phyloP scores from a whole-genome alignment of 2,888 invertebrate species.

The Temnothorax rugatulus region DNA sequence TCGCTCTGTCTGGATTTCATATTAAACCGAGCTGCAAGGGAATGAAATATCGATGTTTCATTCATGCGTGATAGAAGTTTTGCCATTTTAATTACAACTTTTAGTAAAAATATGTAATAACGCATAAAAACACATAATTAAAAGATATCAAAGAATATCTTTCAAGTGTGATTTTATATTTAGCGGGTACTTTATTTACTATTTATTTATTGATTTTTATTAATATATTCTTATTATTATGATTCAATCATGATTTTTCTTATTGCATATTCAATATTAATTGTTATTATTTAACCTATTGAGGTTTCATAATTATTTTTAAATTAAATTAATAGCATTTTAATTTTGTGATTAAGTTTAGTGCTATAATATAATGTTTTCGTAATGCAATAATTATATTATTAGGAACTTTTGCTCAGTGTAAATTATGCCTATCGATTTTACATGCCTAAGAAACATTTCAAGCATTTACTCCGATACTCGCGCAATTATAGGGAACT shows the following conservation, averaged over 20 bases:
- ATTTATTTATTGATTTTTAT: not conserved
- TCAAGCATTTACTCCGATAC: not conserved
- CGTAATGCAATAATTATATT: not conserved
- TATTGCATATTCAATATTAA: not conserved
- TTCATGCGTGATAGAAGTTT: not conserved
- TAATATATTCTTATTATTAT: not conserved
- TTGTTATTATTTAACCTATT: not conserved
- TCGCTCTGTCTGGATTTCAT: not conserved
- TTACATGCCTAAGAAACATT: not conserved
- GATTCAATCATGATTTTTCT: not conserved
- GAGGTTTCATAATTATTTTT: not conserved
- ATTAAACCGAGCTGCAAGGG: not conserved
- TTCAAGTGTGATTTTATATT: not conserved
- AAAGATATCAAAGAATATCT: not conserved
- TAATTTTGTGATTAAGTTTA: constrained; percentile 1
- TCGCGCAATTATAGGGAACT: constrained; percentile 14
- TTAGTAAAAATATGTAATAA: not conserved
- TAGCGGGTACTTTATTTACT: not conserved
- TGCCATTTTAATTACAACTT: not conserved
- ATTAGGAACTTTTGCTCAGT: not conserved
- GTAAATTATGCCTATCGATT: not conserved
- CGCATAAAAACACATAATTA: not conserved
- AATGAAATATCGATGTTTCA: not conserved
- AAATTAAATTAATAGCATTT: not conserved
- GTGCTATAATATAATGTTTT: not conserved